Evolutionary conservation across 1,140 invertebrate genomes (phyloP).

Genomic region (Heterodera schachtii): DNA sequence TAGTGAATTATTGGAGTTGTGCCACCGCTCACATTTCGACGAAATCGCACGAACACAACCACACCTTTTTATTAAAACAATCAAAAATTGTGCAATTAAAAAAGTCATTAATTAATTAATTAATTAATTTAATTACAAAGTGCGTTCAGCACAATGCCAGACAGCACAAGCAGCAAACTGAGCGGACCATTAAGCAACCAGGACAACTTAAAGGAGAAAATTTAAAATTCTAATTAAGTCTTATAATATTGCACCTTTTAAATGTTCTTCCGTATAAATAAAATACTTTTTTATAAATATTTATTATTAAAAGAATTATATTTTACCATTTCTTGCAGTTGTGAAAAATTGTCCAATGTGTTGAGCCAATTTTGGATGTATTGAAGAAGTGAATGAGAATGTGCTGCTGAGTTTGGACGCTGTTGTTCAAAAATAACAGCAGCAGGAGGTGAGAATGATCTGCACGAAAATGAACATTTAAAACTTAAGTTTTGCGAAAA

Average conservation of each 20-base stretch:
- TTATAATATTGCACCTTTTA: too few relatives aligned
- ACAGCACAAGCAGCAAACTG: slow-evolving; percentile 55
- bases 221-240: background rate
- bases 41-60: slow-evolving; percentile 51
- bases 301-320: background rate
- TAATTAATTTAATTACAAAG: slow-evolving; percentile 45
- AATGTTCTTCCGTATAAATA: background rate
- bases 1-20: slow-evolving; percentile 60
- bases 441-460: background rate
- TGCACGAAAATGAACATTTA: too few relatives aligned
- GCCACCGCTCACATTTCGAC: slow-evolving; percentile 32
- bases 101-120: background rate
- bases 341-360: background rate
- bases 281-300: background rate
- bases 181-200: slow-evolving; percentile 59
- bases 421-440: background rate
- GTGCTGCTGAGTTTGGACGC: background rate
- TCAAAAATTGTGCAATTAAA: too few relatives aligned
- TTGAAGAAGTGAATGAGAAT: background rate
- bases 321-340: slow-evolving; percentile 8
- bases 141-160: slow-evolving; percentile 56
- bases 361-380: background rate
- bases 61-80: background rate
- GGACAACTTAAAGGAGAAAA: slow-evolving; percentile 41
- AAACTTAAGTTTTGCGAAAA: too few relatives aligned